A percentile compares a stretch with the other conserved stretches of the same genome.
These are phyloP conservation scores for Drosophila diplacantha DNA, from an alignment of 2,888 invertebrate genomes.

Conservation along the genomic window DNA sequence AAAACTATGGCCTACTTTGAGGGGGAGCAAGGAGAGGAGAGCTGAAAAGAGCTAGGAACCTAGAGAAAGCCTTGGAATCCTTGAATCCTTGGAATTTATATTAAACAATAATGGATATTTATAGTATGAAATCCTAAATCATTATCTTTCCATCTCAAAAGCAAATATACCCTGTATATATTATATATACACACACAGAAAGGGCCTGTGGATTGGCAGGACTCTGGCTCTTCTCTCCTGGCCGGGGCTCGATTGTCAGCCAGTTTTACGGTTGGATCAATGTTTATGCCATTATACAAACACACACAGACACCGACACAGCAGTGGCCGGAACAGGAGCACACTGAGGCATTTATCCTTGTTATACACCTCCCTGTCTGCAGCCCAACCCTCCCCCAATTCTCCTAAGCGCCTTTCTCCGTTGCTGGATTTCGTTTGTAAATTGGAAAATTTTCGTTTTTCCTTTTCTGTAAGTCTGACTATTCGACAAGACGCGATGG, in stretches of 20 bases:
- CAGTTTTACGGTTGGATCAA: constrained; percentile 72
- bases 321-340: constrained; percentile 2
- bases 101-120: no score
- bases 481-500: neutral
- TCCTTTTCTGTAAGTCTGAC: constrained; percentile 5
- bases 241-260: constrained; percentile 63
- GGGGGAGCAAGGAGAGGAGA: no score
- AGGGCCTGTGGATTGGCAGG: constrained; percentile 33
- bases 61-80: no score
- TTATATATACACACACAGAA: neutral
- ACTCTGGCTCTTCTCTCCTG: constrained; percentile 25
- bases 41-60: no score
- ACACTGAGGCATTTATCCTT: constrained; percentile 69
- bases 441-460: constrained; percentile 72
- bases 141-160: neutral
- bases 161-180: neutral
- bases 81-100: no score
- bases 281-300: constrained; percentile 64
- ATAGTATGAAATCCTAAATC: no score
- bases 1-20: neutral
- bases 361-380: constrained; percentile 51
- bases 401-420: constrained; percentile 36
- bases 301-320: constrained; percentile 14
- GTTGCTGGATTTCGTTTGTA: constrained; percentile 66
- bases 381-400: neutral